A percentile compares a stretch with the other conserved stretches of the same genome.
Evolutionary conservation across 2,797 vertebrate species (phyloP).

Genomic region (Phataginus tetradactyla): DNA sequence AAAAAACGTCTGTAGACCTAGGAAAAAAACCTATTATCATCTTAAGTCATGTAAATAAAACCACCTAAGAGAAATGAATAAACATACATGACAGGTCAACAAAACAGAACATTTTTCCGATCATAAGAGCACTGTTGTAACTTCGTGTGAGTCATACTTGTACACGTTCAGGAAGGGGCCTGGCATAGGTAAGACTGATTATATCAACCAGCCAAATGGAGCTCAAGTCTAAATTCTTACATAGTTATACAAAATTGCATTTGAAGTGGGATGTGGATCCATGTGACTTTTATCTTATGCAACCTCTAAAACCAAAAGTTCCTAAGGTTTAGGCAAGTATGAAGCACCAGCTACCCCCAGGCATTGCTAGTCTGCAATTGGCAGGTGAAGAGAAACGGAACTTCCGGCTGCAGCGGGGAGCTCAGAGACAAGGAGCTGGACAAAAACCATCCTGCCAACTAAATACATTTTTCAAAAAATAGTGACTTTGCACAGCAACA

Average conservation of each 20-base stretch:
- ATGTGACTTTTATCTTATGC: not conserved
- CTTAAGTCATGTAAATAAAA: not conserved
- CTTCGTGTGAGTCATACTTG: accelerated
- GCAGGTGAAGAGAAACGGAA: not conserved
- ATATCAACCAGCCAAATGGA: not conserved
- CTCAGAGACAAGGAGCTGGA: not conserved
- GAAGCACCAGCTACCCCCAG: not conserved
- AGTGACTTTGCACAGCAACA: not conserved
- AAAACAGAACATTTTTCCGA: not conserved
- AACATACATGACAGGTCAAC: not conserved
- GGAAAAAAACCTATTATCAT: not conserved
- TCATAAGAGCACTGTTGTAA: not conserved
- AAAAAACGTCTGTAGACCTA: not conserved
- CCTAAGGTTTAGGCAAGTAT: not conserved
- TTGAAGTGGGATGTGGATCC: not conserved
- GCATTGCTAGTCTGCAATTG: not conserved
- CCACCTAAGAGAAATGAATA: not conserved
- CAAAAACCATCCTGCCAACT: conserved; percentile 41
- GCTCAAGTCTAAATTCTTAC: not conserved
- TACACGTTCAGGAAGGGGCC: not conserved
- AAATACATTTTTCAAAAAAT: conserved; percentile 31
- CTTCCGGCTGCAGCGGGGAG: not conserved
- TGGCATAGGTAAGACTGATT: no score
- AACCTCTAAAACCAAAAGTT: not conserved
- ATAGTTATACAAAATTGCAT: not conserved